Conservation (phyloP, 2,888 invertebrate genomes). For the Oscheius sp. region DNA sequence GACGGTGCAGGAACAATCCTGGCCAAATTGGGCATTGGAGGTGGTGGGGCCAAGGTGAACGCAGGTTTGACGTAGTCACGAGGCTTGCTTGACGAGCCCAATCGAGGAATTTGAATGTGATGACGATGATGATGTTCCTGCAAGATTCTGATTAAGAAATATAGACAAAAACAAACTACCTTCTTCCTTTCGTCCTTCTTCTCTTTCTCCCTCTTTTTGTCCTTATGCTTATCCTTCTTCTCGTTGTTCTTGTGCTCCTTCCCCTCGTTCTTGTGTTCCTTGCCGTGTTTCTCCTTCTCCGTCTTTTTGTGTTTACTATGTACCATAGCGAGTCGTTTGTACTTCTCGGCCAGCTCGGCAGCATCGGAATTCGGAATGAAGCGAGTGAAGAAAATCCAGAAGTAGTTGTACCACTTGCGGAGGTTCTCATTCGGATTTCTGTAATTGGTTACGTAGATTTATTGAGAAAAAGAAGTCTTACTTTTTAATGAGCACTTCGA, state of each 20-base stretch:
- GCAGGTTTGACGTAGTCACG: too few relatives aligned
- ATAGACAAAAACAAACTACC: too few relatives aligned
- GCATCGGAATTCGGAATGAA: constrained; percentile 59
- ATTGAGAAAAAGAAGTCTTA: not conserved
- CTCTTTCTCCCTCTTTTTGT: constrained; percentile 1
- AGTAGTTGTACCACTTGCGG: constrained; percentile 60
- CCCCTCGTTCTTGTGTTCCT: not conserved
- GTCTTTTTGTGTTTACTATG: constrained; percentile 25
- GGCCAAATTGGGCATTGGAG: too few relatives aligned
- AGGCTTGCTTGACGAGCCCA: too few relatives aligned
- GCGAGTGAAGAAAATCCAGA: constrained; percentile 69
- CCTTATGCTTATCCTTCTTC: constrained; percentile 1
- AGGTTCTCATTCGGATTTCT: constrained; percentile 57
- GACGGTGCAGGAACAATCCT: too few relatives aligned
- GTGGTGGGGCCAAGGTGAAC: too few relatives aligned
- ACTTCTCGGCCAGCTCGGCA: constrained; percentile 44
- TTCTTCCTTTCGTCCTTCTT: constrained; percentile 6
- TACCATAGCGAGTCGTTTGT: constrained; percentile 12
- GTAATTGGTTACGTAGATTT: not conserved
- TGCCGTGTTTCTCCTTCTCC: not conserved
- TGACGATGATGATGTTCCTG: too few relatives aligned
- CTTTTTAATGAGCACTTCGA: constrained; percentile 44
- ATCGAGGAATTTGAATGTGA: too few relatives aligned
- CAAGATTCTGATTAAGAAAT: too few relatives aligned
- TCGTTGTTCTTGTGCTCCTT: constrained; percentile 15